Evolutionary conservation across 2,888 invertebrate genomes (phyloP), one percentile per base, ranked within the genome.

Genomic region (Ethmia dodecea): DNA sequence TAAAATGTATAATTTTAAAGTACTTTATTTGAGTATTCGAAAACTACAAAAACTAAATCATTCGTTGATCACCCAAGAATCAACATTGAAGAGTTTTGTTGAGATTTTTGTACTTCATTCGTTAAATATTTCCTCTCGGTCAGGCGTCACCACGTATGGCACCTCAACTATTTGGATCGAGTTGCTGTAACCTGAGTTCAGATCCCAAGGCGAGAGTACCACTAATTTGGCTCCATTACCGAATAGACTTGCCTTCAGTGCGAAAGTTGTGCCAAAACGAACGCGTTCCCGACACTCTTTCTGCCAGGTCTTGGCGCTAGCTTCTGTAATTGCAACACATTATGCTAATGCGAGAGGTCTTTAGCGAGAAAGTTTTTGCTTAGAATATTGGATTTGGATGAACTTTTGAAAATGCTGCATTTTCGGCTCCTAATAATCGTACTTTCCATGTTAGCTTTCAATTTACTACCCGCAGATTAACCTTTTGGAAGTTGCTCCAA

Each of bases 251-350:
- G 55, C 56, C 46, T 58, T 55, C 49, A 59, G 43, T 35, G 58
- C 60, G 26, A 60, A 58, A 35, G 53, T 46, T 24, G 58, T 74
- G 74, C 75, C 78, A 77, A 78, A 76, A 63, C 44, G 50, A 42
- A 63, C 44, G 36, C 68, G 61, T 47, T 63, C 60, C 52, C 52
- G 36, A 49, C 56, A 57, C 47, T 66, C 65, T 28, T 48, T 49
- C 28, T 48, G 61, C 74, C 71, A 75, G 55, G 47, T 57, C 35
- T 35, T 35, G 24, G 34, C 53, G 33, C 55, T 52, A 35, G 37
- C 40, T 41, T 47, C 67, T 63, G 64, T 60, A 76, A 72, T 69
- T 60, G 50, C 54, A 55, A 45, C 53, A 58, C 60, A 69, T 74
- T 75, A 75, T 71, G 62, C 56, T 69, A 71, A 71, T 72, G 37